Conservation (phyloP, 2,797 vertebrate genomes). For the Aselliscus stoliczkanus region DNA sequence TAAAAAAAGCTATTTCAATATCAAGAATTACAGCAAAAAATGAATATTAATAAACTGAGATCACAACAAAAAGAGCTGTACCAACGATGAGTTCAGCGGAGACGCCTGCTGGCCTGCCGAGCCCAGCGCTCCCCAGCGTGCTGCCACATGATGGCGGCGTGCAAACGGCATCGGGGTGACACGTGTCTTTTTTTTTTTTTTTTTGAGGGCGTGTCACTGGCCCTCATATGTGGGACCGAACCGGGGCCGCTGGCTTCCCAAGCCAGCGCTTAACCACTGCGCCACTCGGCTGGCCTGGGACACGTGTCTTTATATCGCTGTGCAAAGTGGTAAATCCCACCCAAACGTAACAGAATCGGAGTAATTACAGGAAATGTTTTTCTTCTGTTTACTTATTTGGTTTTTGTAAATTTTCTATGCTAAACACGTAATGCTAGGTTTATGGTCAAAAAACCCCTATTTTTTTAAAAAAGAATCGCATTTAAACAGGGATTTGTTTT, state of each 20-base stretch:
- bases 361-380: not conserved
- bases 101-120: fast-evolving
- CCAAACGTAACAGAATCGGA: not conserved
- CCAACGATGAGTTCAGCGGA: no score
- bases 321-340: not conserved
- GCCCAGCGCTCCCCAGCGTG: fast-evolving
- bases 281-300: no score
- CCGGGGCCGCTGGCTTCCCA: no score
- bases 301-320: fast-evolving
- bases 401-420: not conserved
- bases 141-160: fast-evolving
- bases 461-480: not conserved
- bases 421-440: not conserved
- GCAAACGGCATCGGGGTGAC: no score
- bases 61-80: not conserved
- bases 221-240: no score
- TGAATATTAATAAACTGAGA: not conserved
- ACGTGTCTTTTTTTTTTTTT: no score
- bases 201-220: no score
- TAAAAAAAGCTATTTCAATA: not conserved
- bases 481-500: not conserved
- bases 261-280: no score
- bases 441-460: not conserved
- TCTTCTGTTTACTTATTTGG: not conserved
- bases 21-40: not conserved